These are phyloP conservation scores for Tragulus kanchil DNA, from an alignment of 2,113 vertebrate genomes.

Conservation along the genomic window DNA sequence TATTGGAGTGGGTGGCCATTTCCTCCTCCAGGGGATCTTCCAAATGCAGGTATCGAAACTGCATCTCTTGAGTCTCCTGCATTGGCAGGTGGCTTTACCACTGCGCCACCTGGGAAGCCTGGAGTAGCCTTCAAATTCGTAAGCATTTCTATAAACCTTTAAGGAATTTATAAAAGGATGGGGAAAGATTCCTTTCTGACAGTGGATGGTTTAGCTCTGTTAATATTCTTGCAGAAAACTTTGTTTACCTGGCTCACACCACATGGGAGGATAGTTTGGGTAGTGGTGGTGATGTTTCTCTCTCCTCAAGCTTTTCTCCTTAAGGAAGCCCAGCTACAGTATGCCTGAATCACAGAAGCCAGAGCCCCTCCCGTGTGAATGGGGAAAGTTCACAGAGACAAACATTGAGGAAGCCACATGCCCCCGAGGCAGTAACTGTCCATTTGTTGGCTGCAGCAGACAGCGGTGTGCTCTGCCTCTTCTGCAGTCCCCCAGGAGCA, in stretches of 20 bases:
- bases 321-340: neutral
- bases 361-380: neutral
- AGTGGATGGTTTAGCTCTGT: neutral
- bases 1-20: neutral
- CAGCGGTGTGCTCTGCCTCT: neutral
- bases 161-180: neutral
- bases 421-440: accelerated
- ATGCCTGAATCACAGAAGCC: neutral
- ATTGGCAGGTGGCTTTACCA: neutral
- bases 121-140: neutral
- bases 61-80: neutral
- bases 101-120: neutral
- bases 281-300: neutral
- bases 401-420: neutral
- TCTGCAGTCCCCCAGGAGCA: neutral
- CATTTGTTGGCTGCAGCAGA: neutral
- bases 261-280: neutral
- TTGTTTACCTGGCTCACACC: neutral
- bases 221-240: neutral
- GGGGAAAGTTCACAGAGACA: neutral
- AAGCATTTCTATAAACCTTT: neutral
- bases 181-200: neutral
- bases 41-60: neutral
- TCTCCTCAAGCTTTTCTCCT: neutral
- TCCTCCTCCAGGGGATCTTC: neutral